Base-by-base conservation (phyloP, 2,888 invertebrate genomes). In the Cistogaster globosa region DNA sequence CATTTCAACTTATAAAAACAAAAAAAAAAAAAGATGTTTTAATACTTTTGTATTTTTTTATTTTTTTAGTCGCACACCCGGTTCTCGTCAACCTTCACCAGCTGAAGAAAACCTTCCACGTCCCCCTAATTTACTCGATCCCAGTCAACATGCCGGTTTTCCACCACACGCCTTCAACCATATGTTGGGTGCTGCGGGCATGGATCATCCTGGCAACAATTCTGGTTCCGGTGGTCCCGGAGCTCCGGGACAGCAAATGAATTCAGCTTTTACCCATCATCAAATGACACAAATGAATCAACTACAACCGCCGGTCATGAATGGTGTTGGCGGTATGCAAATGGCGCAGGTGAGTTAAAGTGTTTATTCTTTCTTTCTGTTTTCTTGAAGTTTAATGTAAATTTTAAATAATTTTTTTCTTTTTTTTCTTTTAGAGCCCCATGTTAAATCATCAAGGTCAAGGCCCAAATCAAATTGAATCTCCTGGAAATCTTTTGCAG, bases 61-160 rank as follows among this genome's bases (percentile, higher is more conserved):
- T 74, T 72, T 7, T 88, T 89, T 5, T 76, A 97, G 97, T 92
- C 97, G 97, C 89, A 97, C 97, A 87, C 97, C 97, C 55, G 97
- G 97, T 74, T 97, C 98, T 90, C 95, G 97, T 90, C 98, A 98
- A 93, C 97, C 97, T 86, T 98, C 98, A 58, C 98, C 98, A 68
- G 97, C 97, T 18, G 97, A 97, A 93, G 92, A 92, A 89, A 93
- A 93, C 84, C 92, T 93, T 88, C 93, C 93, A 88, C 94, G 94
- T 69, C 94, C 94, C 76, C 93, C 94, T 83, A 90, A 90, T 60
- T 81, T 92, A 76, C 88, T 93, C n/a, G 92, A 92, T 88, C 91
- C 90, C 65, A 86, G 89, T 53, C 91, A 91, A 77, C 90, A 90
- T 87, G 89, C 88, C 14, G 91, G 90, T 16, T 93, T 91, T 82